Evolutionary conservation across 2,113 vertebrate genomes (phyloP).

Genomic region (Lophotis ruficrista): DNA sequence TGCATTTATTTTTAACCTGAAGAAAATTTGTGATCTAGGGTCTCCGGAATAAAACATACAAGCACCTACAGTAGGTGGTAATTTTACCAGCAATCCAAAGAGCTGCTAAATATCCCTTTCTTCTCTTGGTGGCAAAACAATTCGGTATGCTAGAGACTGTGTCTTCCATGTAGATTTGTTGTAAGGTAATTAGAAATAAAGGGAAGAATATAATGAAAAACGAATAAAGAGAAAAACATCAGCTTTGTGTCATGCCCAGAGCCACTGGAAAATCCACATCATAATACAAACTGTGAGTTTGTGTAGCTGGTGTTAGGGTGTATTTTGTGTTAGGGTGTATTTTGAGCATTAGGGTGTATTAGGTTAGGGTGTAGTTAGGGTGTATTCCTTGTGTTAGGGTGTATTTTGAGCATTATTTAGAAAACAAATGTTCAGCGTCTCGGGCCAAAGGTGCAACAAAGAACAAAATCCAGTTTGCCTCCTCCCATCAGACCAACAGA

Average conservation of each 20-base stretch:
- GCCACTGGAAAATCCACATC: neutral
- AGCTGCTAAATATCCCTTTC: neutral
- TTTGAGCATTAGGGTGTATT: neutral
- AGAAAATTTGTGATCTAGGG: neutral
- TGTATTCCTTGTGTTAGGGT: neutral
- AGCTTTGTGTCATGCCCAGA: neutral
- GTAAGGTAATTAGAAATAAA: neutral
- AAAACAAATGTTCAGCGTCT: neutral
- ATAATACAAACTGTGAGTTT: neutral
- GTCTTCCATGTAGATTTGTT: neutral
- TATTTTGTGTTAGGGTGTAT: neutral
- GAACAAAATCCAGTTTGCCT: neutral
- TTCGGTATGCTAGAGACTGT: neutral
- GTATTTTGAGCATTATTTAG: neutral
- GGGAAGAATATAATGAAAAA: neutral
- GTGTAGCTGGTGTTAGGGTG: neutral
- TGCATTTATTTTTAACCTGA: neutral
- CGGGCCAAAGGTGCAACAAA: neutral
- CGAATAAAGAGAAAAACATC: neutral
- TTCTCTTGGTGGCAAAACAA: neutral
- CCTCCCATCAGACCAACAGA: neutral
- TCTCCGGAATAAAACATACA: neutral
- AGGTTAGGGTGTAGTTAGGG: too few species aligned
- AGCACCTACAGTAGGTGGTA: neutral
- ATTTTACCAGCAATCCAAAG: neutral